A percentile compares a stretch with the other conserved stretches of the same genome.
Evolutionary conservation across 2,797 vertebrate species (phyloP).

Genomic region (Rhinella marina): DNA sequence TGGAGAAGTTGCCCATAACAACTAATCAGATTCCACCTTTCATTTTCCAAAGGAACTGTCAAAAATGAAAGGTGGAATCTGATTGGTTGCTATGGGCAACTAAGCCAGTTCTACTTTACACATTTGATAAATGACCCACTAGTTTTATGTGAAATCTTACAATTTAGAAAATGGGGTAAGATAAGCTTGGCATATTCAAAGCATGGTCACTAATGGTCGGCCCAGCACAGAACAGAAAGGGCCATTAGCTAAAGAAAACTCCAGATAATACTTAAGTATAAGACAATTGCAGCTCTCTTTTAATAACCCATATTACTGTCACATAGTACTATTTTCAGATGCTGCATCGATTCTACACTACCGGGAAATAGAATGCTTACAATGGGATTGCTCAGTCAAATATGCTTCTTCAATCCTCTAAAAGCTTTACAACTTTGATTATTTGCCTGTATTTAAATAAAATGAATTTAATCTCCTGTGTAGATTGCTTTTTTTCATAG

Average conservation of each 20-base stretch:
- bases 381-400: background rate
- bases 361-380: background rate
- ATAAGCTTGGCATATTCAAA: too few species aligned
- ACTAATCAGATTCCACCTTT: too few species aligned
- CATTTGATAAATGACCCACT: too few species aligned
- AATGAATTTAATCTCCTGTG: background rate
- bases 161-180: too few species aligned
- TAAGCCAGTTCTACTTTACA: too few species aligned
- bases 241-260: background rate
- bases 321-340: background rate
- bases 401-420: background rate
- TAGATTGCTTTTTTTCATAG: background rate
- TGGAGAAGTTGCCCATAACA: too few species aligned
- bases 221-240: too few species aligned
- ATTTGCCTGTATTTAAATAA: background rate
- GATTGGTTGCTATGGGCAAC: too few species aligned
- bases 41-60: too few species aligned
- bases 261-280: background rate
- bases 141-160: too few species aligned
- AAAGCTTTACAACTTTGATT: background rate
- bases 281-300: background rate
- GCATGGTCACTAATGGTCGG: too few species aligned
- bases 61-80: too few species aligned
- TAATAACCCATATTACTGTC: background rate
- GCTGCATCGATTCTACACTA: constrained; percentile 20